These are phyloP conservation scores for Ammospiza maritima DNA, from an alignment of 2,797 vertebrate genomes.

Conservation along the genomic window DNA sequence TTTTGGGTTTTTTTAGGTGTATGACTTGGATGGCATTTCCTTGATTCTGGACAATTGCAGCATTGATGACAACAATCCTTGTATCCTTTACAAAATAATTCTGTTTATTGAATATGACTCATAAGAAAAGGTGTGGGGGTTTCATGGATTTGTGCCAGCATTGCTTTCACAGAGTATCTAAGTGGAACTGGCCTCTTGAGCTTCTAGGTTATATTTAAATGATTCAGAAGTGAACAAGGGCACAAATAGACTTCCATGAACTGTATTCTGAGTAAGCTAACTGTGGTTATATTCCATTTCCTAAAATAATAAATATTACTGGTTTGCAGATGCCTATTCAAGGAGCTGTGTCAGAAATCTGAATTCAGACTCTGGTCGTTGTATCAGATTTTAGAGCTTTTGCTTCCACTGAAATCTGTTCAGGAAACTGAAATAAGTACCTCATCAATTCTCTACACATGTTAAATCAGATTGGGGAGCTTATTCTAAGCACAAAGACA, in stretches of 20 bases:
- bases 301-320: slow-evolving; percentile 8
- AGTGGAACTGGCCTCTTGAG: background rate
- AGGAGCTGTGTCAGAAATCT: background rate
- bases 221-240: background rate
- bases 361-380: background rate
- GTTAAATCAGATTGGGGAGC: background rate
- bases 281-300: background rate
- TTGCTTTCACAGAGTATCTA: background rate
- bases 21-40: slow-evolving; percentile 89
- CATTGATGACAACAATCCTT: slow-evolving; percentile 95
- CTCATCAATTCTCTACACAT: background rate
- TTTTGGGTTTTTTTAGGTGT: slow-evolving; percentile 80
- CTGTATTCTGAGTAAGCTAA: background rate
- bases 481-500: background rate
- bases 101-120: background rate
- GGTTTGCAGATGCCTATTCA: background rate
- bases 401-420: background rate
- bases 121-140: background rate
- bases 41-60: slow-evolving; percentile 95
- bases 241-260: background rate
- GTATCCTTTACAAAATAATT: slow-evolving; percentile 88
- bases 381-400: background rate
- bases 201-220: background rate
- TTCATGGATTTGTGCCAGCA: background rate
- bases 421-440: background rate